Evolutionary conservation across 2,888 invertebrate genomes (phyloP).

Genomic region (Sussaba pulchella): DNA sequence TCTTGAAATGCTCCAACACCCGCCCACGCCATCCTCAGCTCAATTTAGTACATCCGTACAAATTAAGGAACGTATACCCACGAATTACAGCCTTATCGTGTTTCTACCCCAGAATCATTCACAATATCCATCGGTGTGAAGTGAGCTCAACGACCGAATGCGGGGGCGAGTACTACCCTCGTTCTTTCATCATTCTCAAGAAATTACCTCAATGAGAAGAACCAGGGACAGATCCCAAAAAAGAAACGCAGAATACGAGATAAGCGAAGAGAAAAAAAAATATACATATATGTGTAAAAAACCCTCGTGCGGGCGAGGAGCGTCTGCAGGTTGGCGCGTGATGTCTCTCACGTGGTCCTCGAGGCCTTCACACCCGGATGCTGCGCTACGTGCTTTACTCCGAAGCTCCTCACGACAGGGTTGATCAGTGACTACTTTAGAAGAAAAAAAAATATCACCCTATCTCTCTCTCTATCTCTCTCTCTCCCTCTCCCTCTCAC

Average conservation of each 20-base stretch:
- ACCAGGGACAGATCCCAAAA: constrained; percentile 24
- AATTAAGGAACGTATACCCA: no score
- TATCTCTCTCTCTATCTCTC: constrained; percentile 15
- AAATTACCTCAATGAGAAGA: constrained; percentile 8
- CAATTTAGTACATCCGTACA: no score
- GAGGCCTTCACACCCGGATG: constrained; percentile 23
- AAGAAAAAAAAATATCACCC: constrained; percentile 12
- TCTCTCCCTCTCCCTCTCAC: constrained; percentile 16
- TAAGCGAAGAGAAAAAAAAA: no score
- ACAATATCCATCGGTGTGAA: constrained; percentile 14
- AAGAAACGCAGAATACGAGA: background rate
- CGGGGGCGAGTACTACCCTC: constrained; percentile 12
- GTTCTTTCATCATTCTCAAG: constrained; percentile 36
- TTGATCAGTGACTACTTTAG: constrained; percentile 60
- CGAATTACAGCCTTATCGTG: background rate
- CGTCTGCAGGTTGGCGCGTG: background rate
- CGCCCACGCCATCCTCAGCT: background rate
- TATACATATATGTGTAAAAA: no score
- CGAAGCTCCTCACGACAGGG: constrained; percentile 39
- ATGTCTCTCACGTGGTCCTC: background rate
- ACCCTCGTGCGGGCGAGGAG: background rate
- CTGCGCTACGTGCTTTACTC: background rate
- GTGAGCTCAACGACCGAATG: constrained; percentile 21
- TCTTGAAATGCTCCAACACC: no score
- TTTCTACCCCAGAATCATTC: background rate